phyloP scores from a whole-genome alignment of 2,113 vertebrate species.

The Lethenteron camtschaticum region DNA sequence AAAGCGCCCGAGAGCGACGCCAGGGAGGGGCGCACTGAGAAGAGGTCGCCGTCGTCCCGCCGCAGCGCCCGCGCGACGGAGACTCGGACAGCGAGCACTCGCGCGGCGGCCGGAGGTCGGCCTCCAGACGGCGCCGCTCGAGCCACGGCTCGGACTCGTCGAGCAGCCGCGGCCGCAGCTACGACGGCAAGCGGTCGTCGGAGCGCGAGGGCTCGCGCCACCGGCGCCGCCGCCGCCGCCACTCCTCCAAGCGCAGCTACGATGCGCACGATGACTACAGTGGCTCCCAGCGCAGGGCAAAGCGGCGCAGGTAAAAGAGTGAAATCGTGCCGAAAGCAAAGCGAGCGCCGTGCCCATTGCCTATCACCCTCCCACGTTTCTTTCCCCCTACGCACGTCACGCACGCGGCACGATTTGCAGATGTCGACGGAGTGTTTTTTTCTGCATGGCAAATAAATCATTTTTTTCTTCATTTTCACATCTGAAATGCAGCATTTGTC shows the following conservation, averaged over 20 bases:
- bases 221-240: conserved; percentile 32
- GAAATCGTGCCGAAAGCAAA: no score
- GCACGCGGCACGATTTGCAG: no score
- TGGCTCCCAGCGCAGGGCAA: conserved; percentile 42
- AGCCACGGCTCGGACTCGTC: conserved; percentile 58
- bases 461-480: conserved; percentile 39
- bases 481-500: conserved; percentile 40
- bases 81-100: conserved; percentile 51
- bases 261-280: conserved; percentile 60
- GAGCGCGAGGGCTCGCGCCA: conserved; percentile 39
- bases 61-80: no score
- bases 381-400: no score
- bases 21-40: no score
- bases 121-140: conserved; percentile 21
- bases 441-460: no score
- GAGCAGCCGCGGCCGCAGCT: conserved; percentile 55
- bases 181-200: conserved; percentile 67
- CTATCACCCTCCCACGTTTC: no score
- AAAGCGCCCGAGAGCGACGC: no score
- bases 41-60: no score
- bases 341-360: no score
- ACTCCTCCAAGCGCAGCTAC: conserved; percentile 21
- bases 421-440: no score
- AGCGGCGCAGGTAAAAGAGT: conserved; percentile 35
- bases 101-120: conserved; percentile 32